Percentiles rank a stretch among this genome's conserved stretches.
Conservation (phyloP, 1,140 invertebrate genomes). For the Microplitis mediator region DNA sequence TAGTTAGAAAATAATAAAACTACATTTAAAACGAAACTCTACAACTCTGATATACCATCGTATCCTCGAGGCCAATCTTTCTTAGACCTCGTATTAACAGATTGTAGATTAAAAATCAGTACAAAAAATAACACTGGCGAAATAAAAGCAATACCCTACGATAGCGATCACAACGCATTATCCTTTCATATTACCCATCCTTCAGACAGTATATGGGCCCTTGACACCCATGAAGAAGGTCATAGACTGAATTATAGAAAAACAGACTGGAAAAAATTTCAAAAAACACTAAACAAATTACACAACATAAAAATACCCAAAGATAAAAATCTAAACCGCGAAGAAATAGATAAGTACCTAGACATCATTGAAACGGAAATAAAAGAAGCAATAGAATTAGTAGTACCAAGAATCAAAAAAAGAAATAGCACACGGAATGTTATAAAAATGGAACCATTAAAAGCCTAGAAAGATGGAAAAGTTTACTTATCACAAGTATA, state of each 20-base stretch:
- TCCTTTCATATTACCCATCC: neutral
- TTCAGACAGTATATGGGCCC: neutral
- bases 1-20: conserved; percentile 27
- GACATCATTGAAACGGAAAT: no score
- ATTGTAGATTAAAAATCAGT: conserved; percentile 25
- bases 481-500: conserved; percentile 7
- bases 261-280: no score
- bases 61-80: conserved; percentile 25
- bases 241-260: no score
- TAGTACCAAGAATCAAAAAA: neutral
- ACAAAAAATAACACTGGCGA: neutral
- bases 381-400: conserved; percentile 17
- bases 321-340: no score
- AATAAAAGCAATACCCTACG: conserved; percentile 29
- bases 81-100: conserved; percentile 30
- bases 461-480: conserved; percentile 16
- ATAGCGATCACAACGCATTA: conserved; percentile 37
- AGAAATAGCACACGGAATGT: conserved; percentile 2
- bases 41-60: conserved; percentile 25
- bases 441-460: conserved; percentile 13
- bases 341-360: no score
- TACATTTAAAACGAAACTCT: conserved; percentile 24
- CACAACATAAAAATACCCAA: no score
- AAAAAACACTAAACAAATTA: no score
- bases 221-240: no score